Percentiles rank a stretch among this genome's conserved stretches.
These are phyloP conservation scores for Actinia tenebrosa DNA, from an alignment of 64 coral and sea anemone genomes.

Conservation along the genomic window DNA sequence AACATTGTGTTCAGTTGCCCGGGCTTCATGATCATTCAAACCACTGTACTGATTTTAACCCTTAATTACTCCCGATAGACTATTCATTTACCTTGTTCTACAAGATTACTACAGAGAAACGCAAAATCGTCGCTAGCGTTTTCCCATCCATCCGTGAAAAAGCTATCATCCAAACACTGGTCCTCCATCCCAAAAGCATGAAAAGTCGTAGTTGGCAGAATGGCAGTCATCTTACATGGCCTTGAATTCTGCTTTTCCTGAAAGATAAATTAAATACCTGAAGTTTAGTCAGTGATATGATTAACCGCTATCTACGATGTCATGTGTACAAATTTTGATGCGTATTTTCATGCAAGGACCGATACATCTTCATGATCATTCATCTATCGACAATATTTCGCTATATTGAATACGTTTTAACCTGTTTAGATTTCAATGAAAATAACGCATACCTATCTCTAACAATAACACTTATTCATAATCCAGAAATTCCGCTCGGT, in stretches of 20 bases:
- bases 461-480: constrained; percentile 39
- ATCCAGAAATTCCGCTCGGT: constrained; percentile 36
- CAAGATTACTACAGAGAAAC: constrained; percentile 50
- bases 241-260: neutral
- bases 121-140: constrained; percentile 33
- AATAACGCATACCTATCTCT: constrained; percentile 35
- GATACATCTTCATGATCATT: neutral
- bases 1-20: neutral
- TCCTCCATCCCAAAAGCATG: constrained; percentile 59
- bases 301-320: neutral
- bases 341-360: neutral
- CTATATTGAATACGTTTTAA: neutral
- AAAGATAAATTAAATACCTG: neutral
- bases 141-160: constrained; percentile 57
- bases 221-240: constrained; percentile 70
- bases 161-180: constrained; percentile 54
- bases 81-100: constrained; percentile 41
- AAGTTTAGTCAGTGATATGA: neutral
- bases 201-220: constrained; percentile 39
- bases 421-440: neutral
- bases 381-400: neutral
- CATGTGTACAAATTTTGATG: neutral
- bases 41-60: neutral
- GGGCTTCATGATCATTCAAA: neutral
- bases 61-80: neutral